Conservation (phyloP, 2,797 vertebrate species). For the Bovichtus variegatus region DNA sequence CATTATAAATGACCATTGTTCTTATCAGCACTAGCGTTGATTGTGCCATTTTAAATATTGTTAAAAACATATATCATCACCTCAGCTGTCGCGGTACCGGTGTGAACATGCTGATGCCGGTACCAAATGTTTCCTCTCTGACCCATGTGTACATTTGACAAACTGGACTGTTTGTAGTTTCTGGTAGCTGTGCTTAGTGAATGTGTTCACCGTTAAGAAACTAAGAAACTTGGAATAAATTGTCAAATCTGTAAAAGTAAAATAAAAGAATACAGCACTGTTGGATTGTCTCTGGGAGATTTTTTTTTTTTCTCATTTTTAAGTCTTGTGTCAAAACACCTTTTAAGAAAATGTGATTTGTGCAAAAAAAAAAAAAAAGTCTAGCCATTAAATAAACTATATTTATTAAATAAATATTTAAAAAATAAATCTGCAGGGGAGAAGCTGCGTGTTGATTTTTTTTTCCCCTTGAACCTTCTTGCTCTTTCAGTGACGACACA, state of each 20-base stretch:
- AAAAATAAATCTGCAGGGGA: neutral
- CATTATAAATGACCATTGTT: constrained; percentile 68
- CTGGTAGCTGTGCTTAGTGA: constrained; percentile 92
- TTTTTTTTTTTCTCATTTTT: neutral
- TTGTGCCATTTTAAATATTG: constrained; percentile 58
- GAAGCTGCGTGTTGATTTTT: neutral
- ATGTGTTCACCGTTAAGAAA: constrained; percentile 89
- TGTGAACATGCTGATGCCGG: constrained; percentile 34
- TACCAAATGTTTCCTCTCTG: constrained; percentile 53
- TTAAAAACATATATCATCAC: constrained; percentile 33
- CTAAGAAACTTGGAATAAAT: constrained; percentile 86
- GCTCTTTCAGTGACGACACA: neutral
- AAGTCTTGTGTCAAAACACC: neutral
- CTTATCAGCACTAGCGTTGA: constrained; percentile 60
- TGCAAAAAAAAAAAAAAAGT: neutral
- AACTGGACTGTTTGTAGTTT: constrained; percentile 88
- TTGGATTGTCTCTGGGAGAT: constrained; percentile 11
- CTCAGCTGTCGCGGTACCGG: constrained; percentile 53
- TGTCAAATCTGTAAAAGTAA: constrained; percentile 85
- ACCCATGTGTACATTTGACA: constrained; percentile 77
- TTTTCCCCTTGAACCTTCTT: neutral
- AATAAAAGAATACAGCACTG: constrained; percentile 87
- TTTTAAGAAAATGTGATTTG: neutral
- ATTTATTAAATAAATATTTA: too few species aligned
- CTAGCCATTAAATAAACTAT: neutral